phyloP scores from a whole-genome alignment of 2,113 vertebrate genomes.

The Limnothrissa miodon region DNA sequence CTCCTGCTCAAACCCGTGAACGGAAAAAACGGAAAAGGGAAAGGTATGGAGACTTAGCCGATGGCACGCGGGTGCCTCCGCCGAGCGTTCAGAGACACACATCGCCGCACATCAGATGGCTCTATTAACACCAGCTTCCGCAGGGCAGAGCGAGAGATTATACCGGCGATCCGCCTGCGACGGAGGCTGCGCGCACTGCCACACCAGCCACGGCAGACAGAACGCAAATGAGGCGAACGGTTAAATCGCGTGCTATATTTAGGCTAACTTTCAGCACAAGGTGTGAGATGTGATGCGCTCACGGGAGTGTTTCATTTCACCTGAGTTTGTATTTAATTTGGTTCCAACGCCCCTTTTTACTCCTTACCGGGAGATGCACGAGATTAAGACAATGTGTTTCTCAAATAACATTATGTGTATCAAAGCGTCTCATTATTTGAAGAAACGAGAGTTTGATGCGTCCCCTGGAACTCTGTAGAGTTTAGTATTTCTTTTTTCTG shows the following conservation, averaged over 20 bases:
- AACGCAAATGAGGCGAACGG: not conserved
- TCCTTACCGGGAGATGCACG: constrained; percentile 13
- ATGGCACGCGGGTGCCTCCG: not conserved
- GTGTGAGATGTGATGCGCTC: constrained; percentile 49
- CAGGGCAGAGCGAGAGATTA: not conserved
- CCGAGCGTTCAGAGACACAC: not conserved
- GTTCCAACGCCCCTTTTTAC: constrained; percentile 39
- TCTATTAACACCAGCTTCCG: not conserved
- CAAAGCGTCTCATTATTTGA: constrained; percentile 41
- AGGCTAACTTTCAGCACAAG: not conserved
- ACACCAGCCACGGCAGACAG: not conserved
- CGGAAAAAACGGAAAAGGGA: not conserved
- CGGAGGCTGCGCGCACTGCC: not conserved
- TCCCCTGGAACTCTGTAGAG: constrained; percentile 36
- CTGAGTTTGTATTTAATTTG: constrained; percentile 36
- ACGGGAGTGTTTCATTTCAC: constrained; percentile 44
- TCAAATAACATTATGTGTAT: constrained; percentile 46
- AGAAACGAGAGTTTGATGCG: constrained; percentile 35
- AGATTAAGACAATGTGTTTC: constrained; percentile 47
- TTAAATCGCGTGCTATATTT: not conserved
- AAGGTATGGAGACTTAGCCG: not conserved
- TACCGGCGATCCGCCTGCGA: not conserved
- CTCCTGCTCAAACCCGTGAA: too few relatives aligned
- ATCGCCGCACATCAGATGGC: not conserved
- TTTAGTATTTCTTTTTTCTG: constrained; percentile 26